Evolutionary conservation across 2,888 invertebrate species (phyloP), one percentile per base, ranked within the genome.

Genomic region (Amblyjoppa fuscipennis): DNA sequence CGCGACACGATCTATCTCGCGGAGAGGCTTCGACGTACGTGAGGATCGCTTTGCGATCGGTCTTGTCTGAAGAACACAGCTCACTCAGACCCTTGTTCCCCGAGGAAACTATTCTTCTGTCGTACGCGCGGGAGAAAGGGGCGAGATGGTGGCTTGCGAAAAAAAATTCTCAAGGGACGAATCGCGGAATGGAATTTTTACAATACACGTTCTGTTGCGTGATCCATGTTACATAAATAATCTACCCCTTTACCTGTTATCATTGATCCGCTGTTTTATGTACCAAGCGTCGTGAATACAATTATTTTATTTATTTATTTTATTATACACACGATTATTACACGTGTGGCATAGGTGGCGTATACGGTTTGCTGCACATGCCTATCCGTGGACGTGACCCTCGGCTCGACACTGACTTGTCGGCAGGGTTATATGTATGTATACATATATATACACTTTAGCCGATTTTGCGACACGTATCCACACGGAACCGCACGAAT

Each of bases 401-500:
- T 70, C 75, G 75, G 38, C 64, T 28, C 53, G 49, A 45, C 56
- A 34, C n/a, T 31, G 61, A 64, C 61, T 34, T 28, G 16, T 2
- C 49, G 25, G 13, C 31, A 9, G 51, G 53, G 7, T 53, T 34
- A 56, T 41, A 59, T 45, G 16, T 38, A 41, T 3, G n/a, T 20
- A 3, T n/a, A 59, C 3, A 70, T 31, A 49, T 75, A 80, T 13
- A 16, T 3, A 45, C 3, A 66, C 80, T 84, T 80, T 61, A 61
- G 59, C 75, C 81, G 81, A 77, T 77, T 79, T 64, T 74, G 68
- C 80, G 73, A 84, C 81, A 77, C 81, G 81, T 61, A 61, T 64
- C 34, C 34, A 34, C 64, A 79, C 64, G 11, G 49, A 80, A 53
- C 38, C 70, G 61, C 64, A 71, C 66, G 51, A 80, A 80, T 66